These are phyloP conservation scores for Muricea muricata DNA, from an alignment of 92 coral and sea anemone genomes.

Conservation along the genomic window DNA sequence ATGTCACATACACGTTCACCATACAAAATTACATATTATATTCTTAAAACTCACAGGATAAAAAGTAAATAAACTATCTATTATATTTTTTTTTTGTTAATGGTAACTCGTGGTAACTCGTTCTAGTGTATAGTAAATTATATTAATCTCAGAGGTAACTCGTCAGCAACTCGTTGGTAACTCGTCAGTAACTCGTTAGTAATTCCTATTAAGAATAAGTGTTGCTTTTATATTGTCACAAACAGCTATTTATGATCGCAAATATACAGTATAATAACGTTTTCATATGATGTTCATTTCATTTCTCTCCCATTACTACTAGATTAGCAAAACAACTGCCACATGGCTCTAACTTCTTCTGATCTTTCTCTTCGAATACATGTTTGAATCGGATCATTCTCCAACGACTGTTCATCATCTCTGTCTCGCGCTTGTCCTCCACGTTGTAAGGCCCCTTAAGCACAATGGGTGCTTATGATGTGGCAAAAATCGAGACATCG, in stretches of 20 bases:
- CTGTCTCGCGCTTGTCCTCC: constrained; percentile 14
- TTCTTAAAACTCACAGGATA: too few species aligned
- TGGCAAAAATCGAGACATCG: background rate
- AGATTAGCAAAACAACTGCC: constrained; percentile 15
- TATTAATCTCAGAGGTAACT: background rate
- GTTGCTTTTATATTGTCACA: background rate
- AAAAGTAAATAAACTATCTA: background rate
- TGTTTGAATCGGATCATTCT: background rate
- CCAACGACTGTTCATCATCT: constrained; percentile 27
- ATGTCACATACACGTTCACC: too few species aligned
- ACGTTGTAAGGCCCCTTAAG: background rate
- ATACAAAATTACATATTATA: too few species aligned
- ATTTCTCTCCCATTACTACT: constrained; percentile 9
- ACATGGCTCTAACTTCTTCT: constrained; percentile 13
- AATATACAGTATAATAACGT: background rate
- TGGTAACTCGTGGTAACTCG: constrained; percentile 29
- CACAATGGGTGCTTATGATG: constrained; percentile 4
- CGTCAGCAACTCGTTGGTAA: constrained; percentile 6
- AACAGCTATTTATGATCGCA: too few species aligned
- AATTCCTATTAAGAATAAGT: background rate
- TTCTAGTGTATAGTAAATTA: background rate
- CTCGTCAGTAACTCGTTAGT: too few species aligned
- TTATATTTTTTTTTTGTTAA: background rate
- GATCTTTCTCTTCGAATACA: background rate
- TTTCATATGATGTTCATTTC: too few species aligned